A percentile compares a stretch with the other conserved stretches of the same genome.
phyloP scores from a whole-genome alignment of 1,140 invertebrate species.

The Batillaria attramentaria region DNA sequence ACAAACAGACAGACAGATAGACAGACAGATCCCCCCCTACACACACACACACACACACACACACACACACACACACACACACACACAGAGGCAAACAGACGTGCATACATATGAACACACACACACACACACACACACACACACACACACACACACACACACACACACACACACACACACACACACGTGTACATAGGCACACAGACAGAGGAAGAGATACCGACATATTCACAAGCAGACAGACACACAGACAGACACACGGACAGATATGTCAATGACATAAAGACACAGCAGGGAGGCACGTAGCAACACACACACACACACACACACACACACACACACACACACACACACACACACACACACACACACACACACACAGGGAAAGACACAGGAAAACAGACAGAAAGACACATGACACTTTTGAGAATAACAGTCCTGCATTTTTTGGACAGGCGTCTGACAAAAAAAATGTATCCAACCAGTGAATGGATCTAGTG shows the following conservation, averaged over 20 bases:
- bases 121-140: slow-evolving; percentile 18
- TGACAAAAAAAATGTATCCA: too few species aligned
- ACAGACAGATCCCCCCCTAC: not conserved
- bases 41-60: slow-evolving; percentile 16
- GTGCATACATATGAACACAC: not conserved
- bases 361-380: not conserved
- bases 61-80: slow-evolving; percentile 1
- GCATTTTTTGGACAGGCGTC: too few species aligned
- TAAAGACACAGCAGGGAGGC: not conserved
- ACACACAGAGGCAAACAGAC: not conserved
- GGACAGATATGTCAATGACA: not conserved
- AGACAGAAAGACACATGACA: not conserved
- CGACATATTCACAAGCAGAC: slow-evolving; percentile 5
- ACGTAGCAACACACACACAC: not conserved
- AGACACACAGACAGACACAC: slow-evolving; percentile 3
- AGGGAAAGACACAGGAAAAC: not conserved
- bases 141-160: slow-evolving; percentile 9
- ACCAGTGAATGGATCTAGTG: not conserved
- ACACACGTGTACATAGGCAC: not conserved
- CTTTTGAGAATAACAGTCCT: too few species aligned
- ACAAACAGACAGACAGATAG: slow-evolving; percentile 6
- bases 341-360: not conserved
- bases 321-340: not conserved
- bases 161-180: slow-evolving; percentile 13
- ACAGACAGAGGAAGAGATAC: not conserved